phyloP scores from a whole-genome alignment of 2,113 vertebrate species.

The Calidris pygmaea region DNA sequence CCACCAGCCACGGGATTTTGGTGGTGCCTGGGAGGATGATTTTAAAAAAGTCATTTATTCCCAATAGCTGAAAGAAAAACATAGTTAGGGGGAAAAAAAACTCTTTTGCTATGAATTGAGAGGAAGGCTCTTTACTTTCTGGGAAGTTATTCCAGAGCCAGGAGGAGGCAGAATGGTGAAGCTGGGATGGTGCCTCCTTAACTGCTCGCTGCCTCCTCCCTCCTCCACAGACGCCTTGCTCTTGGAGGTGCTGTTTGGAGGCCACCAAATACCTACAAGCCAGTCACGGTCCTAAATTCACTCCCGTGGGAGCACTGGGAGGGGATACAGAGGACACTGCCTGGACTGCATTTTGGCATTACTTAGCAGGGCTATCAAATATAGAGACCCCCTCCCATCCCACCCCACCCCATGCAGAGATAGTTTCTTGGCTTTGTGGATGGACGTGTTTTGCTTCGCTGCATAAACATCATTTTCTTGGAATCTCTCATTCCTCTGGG shows the following conservation, averaged over 20 bases:
- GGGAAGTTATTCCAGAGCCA: background rate
- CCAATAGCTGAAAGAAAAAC: background rate
- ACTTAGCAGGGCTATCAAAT: background rate
- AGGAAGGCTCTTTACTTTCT: background rate
- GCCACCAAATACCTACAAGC: background rate
- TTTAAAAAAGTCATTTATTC: background rate
- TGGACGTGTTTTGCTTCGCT: background rate
- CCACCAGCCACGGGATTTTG: background rate
- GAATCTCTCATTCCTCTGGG: background rate
- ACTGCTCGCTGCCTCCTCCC: background rate
- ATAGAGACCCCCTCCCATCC: background rate
- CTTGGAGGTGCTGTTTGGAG: background rate
- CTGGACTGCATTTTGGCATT: fast-evolving
- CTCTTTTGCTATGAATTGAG: background rate
- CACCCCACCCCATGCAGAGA: fast-evolving
- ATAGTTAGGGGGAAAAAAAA: background rate
- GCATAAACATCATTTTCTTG: background rate
- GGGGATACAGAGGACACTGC: fast-evolving
- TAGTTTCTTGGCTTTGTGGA: background rate
- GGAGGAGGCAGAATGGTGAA: background rate
- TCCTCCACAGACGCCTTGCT: fast-evolving
- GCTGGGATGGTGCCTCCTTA: background rate
- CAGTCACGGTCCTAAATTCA: background rate
- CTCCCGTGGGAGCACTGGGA: background rate
- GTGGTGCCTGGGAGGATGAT: background rate